These are phyloP conservation scores for Passer domesticus DNA, from an alignment of 2,113 vertebrate species.

Conservation along the genomic window DNA sequence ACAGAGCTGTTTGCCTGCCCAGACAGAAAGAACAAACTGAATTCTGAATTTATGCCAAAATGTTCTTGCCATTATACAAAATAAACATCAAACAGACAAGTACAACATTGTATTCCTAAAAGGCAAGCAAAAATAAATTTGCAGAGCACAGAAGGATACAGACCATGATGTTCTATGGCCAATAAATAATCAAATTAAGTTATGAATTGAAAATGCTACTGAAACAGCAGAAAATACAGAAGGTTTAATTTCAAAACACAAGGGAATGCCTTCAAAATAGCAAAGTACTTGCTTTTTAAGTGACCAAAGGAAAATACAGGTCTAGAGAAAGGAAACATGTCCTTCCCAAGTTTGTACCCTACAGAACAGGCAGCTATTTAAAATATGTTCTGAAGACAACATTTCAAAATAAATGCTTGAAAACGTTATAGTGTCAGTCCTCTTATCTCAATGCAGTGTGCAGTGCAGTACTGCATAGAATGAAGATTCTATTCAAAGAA, in stretches of 20 bases:
- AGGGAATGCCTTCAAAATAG: neutral
- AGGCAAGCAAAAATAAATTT: neutral
- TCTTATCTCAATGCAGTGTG: neutral
- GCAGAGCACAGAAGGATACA: neutral
- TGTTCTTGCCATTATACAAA: neutral
- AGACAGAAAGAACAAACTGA: neutral
- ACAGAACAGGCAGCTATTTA: neutral
- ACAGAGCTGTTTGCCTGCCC: neutral
- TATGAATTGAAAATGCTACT: neutral
- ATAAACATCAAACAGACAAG: neutral
- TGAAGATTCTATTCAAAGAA: neutral
- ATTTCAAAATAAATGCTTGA: neutral
- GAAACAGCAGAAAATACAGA: neutral
- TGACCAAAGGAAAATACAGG: neutral
- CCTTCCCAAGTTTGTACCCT: neutral
- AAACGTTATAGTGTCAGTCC: fast-evolving
- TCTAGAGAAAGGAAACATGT: neutral
- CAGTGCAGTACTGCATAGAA: neutral
- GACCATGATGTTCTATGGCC: neutral
- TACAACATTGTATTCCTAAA: neutral
- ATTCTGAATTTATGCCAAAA: neutral
- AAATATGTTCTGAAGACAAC: neutral
- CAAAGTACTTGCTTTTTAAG: neutral
- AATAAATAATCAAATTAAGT: neutral
- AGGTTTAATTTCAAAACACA: neutral